A percentile compares a stretch with the other conserved stretches of the same genome.
These are phyloP conservation scores for Theonella swinhoei DNA, from an alignment of 37 sponge, comb jelly and placozoan genomes.

Conservation along the genomic window DNA sequence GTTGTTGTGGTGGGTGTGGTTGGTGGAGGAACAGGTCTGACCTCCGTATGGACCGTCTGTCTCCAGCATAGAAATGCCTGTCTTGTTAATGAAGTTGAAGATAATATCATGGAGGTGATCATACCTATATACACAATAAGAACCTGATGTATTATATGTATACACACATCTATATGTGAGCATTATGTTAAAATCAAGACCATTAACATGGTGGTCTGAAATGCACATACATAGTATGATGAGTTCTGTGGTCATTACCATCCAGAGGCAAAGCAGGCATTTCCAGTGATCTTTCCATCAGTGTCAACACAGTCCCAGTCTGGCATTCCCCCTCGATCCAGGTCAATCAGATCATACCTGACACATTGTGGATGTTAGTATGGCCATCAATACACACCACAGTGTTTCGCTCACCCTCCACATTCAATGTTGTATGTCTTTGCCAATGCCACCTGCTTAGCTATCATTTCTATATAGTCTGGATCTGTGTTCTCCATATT, in stretches of 20 bases:
- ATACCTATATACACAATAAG: conserved; percentile 17
- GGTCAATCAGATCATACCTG: conserved; percentile 71
- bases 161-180: no score
- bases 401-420: conserved; percentile 51
- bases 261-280: conserved; percentile 76
- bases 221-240: background rate
- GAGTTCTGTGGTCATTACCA: no score
- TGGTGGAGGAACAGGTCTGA: conserved; percentile 24
- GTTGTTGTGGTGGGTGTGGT: conserved; percentile 49
- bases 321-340: conserved; percentile 47
- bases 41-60: conserved; percentile 77
- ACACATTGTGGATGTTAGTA: background rate
- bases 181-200: no score
- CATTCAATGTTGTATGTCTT: conserved; percentile 51
- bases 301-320: conserved; percentile 58
- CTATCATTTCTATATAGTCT: conserved; percentile 11
- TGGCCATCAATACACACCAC: background rate
- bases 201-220: background rate
- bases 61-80: conserved; percentile 53
- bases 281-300: background rate
- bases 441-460: conserved; percentile 37
- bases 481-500: conserved; percentile 30
- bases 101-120: conserved; percentile 49
- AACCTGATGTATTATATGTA: no score
- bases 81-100: conserved; percentile 32